Conservation (phyloP, 2,888 invertebrate species). For the Lasioglossum villosulum region DNA sequence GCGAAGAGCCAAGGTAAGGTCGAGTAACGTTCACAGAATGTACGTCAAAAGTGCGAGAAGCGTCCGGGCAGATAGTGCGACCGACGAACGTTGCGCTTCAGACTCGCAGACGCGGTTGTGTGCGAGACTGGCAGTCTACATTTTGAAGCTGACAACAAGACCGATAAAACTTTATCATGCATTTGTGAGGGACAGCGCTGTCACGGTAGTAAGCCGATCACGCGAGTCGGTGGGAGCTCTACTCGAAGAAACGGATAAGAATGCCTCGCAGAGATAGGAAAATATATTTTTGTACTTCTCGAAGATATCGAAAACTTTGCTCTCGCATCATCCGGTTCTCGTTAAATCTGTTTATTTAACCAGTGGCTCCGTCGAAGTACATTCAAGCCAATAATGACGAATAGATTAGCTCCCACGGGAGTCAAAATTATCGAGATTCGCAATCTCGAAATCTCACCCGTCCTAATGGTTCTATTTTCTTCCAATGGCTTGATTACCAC, state of each 20-base stretch:
- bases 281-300: slow-evolving; percentile 52
- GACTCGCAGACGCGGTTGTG: slow-evolving; percentile 29
- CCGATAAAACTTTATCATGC: slow-evolving; percentile 75
- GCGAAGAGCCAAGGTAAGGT: background rate
- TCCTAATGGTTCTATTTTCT: background rate
- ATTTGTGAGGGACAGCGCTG: slow-evolving; percentile 62
- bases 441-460: background rate
- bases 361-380: background rate
- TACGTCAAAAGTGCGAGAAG: slow-evolving; percentile 52
- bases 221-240: slow-evolving; percentile 48
- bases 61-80: slow-evolving; percentile 69
- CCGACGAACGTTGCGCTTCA: slow-evolving; percentile 54
- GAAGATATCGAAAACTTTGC: slow-evolving; percentile 42
- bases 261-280: slow-evolving; percentile 56
- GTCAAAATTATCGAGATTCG: background rate
- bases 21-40: slow-evolving; percentile 29
- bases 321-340: background rate
- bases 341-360: background rate
- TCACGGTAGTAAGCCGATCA: slow-evolving; percentile 43
- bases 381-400: background rate
- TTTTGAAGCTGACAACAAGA: slow-evolving; percentile 70
- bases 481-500: background rate
- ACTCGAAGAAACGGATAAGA: slow-evolving; percentile 62
- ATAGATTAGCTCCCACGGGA: background rate
- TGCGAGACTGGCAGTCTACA: slow-evolving; percentile 46